phyloP scores from a whole-genome alignment of 2,888 invertebrate species.

The Polydrusus cervinus region DNA sequence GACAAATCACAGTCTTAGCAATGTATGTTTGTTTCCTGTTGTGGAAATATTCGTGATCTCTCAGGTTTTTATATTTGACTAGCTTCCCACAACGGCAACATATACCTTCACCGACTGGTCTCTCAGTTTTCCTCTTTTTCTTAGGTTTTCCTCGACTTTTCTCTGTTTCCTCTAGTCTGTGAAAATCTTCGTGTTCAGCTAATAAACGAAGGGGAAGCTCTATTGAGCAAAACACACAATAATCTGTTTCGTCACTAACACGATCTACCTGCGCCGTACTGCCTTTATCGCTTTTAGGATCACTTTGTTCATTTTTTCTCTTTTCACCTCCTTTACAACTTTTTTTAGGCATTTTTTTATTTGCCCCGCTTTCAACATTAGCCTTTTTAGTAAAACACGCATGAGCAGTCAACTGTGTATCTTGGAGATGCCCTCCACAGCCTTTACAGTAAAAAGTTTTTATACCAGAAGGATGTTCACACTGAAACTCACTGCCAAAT shows the following conservation, averaged over 20 bases:
- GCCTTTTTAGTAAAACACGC: background rate
- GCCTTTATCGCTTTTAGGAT: background rate
- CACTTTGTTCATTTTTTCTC: background rate
- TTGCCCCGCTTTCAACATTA: background rate
- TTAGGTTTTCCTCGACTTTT: background rate
- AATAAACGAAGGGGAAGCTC: background rate
- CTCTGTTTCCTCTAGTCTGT: background rate
- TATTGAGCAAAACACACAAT: background rate
- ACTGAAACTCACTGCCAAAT: background rate
- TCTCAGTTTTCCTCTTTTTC: background rate
- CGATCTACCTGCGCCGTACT: too few species aligned
- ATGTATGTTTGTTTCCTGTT: background rate
- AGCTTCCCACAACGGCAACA: background rate
- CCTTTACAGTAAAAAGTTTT: background rate
- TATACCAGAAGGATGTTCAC: background rate
- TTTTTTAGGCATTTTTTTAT: background rate
- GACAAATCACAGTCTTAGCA: constrained; percentile 1
- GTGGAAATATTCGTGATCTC: constrained; percentile 2
- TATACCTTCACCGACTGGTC: background rate
- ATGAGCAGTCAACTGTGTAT: background rate
- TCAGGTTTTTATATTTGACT: background rate
- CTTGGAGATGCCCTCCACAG: background rate
- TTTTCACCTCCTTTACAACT: background rate
- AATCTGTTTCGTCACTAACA: background rate
- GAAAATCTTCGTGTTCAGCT: background rate